Base-by-base conservation (phyloP, 1,140 invertebrate species). In the Pogonomyrmex californicus region DNA sequence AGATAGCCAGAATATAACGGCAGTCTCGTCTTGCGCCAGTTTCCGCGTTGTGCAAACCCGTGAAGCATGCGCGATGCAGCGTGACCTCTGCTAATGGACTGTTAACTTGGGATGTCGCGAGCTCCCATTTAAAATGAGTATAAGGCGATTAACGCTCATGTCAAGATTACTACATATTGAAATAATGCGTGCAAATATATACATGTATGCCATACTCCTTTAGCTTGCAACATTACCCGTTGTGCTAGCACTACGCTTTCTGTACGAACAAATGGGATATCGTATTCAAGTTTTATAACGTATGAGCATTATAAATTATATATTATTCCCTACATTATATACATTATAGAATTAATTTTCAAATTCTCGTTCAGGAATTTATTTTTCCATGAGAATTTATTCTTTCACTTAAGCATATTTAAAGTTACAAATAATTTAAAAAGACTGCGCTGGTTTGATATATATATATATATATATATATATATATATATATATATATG, bases 71-170 rank as follows among this genome's bases (percentile, higher is more conserved):
- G 79, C 62, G 58, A 78, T 66, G 58, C 82, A 65, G 71, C 71
- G 71, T 77, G 82, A 58, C 54, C 47, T 68, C 12, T 49, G 68
- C 38, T 77, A 86, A 88, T 86, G 60, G 65, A 77, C 79, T 82
- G 86, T 87, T 87, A 88, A 87, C 71, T 65, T 56, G 71, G 38
- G 47, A 76, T 75, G 79, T 88, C 82, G 87, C 58, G 58, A 41
- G 75, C 54, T 86, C n/a, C 68, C 75, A 88, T 81, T 81, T 63
- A 77, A 73, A 79, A 60, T 49, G 63, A 63, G 60, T 75, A 62
- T 88, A 86, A 89, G 87, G 36, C 82, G 78, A 88, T 89, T 85
- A 86, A 49, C 51, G 54, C 30, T 73, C 17, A 38, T 12, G 33
- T 75, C 54, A 60, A 60, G 56, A 79, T 65, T 66, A 66, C n/a